Evolutionary conservation across 2,888 invertebrate genomes (phyloP), one percentile per base, ranked within the genome.

Genomic region (Rhyacophila evoluta): DNA sequence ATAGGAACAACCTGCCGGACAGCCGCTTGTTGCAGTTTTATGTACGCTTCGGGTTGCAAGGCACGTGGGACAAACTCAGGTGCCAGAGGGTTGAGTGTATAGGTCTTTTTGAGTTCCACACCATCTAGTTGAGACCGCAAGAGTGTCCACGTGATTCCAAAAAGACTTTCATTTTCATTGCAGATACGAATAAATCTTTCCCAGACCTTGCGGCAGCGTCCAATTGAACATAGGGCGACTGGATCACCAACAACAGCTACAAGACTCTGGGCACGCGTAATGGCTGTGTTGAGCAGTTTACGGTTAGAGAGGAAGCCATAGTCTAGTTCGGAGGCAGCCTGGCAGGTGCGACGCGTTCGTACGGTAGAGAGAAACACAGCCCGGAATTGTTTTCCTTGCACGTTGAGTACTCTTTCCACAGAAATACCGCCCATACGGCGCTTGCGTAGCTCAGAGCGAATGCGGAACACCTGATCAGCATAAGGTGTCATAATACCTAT

Each of bases 401-500:
- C 95, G 86, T 96, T 96, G 10, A 95, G 88, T 1, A 96, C 95
- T 79, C 95, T 88, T 85, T 96, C 96, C 1, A 96, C 96, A 10
- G 94, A 94, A 68, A 96, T 93, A 78, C 93, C 93, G 82, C 91
- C 92, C 86, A 96, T 90, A 33, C 93, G 90, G 3, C 93, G 90
- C 84, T 95, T 95, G 28, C 95, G 88, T 75, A 96, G 86, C 84
- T 95, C 95, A 29, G 92, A 92, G 78, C 96, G 91, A 81, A 96
- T 95, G 81, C 94, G 90, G 83, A 92, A 92, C 2, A 92, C 91
- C 88, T 96, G 96, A 87, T 96, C 96, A 0, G 94, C 92, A 86
- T 96, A 96, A 0, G 95, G 95, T 0, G 95, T 94, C 86, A 96
- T 92, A n/a, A 96, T 94, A 0, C 96, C 95, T 80, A 96, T 95